phyloP scores from a whole-genome alignment of 64 coral and sea anemone genomes.

The Stichodactyla helianthus region DNA sequence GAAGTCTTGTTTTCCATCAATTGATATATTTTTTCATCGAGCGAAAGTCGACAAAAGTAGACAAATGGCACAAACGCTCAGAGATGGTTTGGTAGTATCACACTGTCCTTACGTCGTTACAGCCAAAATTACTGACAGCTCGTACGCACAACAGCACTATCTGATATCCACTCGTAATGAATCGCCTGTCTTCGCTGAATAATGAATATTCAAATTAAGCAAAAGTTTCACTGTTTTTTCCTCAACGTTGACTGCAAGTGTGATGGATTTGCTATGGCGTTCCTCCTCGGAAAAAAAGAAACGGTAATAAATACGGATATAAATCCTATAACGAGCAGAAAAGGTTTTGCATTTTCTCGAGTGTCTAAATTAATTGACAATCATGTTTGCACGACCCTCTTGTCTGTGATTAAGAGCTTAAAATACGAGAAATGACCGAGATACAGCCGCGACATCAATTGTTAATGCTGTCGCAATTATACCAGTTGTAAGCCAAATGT shows the following conservation, averaged over 20 bases:
- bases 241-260: no score
- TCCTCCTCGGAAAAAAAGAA: no score
- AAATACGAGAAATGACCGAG: neutral
- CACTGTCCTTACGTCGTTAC: neutral
- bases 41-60: neutral
- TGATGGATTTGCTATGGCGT: no score
- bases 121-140: neutral
- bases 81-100: neutral
- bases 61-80: slow-evolving; percentile 42
- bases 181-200: no score
- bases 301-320: neutral
- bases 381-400: neutral
- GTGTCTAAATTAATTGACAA: neutral
- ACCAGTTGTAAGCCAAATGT: neutral
- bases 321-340: no score
- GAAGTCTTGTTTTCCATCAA: neutral
- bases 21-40: slow-evolving; percentile 25
- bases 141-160: no score
- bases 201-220: no score
- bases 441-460: neutral
- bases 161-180: no score
- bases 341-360: neutral
- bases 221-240: no score
- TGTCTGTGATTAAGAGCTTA: neutral
- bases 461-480: neutral